phyloP scores from a whole-genome alignment of 2,888 invertebrate genomes.

The Rotaria socialis region DNA sequence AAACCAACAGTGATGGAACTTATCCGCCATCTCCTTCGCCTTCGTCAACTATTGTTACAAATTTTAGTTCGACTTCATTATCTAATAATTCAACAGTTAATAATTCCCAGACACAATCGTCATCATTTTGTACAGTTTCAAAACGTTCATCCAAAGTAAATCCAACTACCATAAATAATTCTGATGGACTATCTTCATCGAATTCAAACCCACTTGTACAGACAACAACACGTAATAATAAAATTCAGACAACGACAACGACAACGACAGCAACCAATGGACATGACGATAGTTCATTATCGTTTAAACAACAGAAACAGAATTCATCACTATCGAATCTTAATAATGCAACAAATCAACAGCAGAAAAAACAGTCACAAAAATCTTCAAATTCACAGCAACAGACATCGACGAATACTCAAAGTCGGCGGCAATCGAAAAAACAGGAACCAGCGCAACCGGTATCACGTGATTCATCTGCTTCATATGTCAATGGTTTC shows the following conservation, averaged over 20 bases:
- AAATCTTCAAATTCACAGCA: not conserved
- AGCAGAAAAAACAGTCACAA: not conserved
- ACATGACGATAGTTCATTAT: not conserved
- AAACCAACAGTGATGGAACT: not conserved
- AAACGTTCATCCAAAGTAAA: constrained; percentile 24
- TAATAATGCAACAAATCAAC: not conserved
- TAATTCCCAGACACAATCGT: not conserved
- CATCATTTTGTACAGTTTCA: constrained; percentile 16
- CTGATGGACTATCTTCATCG: not conserved
- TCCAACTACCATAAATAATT: not conserved
- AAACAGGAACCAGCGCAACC: not conserved
- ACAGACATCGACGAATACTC: not conserved
- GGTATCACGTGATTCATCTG: constrained; percentile 23
- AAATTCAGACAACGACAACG: not conserved
- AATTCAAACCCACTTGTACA: not conserved
- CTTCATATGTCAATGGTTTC: constrained; percentile 26
- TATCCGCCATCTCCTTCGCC: not conserved
- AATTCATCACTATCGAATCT: not conserved
- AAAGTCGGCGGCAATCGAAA: constrained; percentile 27
- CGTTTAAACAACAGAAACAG: constrained; percentile 20
- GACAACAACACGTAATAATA: not conserved
- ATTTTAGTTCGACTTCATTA: not conserved
- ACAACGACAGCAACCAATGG: constrained; percentile 10
- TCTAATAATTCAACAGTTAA: not conserved
- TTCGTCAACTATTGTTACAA: not conserved